These are phyloP conservation scores for human DNA, from an alignment of 2,113 vertebrate species.

Conservation along the genomic window DNA sequence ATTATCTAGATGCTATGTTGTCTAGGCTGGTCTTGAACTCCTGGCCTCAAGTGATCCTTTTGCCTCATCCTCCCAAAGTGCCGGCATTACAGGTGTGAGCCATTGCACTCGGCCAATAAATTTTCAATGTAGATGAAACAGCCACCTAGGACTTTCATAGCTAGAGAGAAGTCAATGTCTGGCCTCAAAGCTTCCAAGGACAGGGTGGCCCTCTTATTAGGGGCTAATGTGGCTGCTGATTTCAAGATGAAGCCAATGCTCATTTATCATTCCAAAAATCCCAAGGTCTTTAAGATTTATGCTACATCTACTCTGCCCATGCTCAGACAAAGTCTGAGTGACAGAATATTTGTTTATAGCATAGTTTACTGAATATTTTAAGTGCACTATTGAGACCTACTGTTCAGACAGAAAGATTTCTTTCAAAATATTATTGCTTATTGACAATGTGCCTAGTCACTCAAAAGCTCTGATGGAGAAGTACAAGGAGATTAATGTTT, in stretches of 20 bases:
- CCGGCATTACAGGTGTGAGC: no score
- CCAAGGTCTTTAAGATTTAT: neutral
- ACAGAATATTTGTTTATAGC: neutral
- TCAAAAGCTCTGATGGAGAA: neutral
- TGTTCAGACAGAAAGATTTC: neutral
- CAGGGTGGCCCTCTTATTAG: neutral
- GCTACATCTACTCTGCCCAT: neutral
- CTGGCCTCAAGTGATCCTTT: no score
- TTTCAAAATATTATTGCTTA: neutral
- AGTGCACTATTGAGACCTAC: neutral
- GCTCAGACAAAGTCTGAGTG: neutral
- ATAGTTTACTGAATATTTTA: neutral
- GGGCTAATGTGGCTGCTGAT: neutral
- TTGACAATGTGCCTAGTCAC: neutral
- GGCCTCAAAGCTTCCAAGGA: neutral
- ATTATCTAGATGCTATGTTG: no score
- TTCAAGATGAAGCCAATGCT: neutral
- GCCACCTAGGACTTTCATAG: neutral
- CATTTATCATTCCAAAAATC: neutral
- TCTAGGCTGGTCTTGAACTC: no score
- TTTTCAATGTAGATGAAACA: neutral
- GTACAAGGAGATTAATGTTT: neutral
- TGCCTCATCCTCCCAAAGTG: no score
- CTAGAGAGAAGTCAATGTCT: neutral
- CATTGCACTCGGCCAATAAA: neutral